Evolutionary conservation across 2,113 vertebrate species (phyloP), one percentile per base, ranked within the genome.

Genomic region (Empidonax alnorum): DNA sequence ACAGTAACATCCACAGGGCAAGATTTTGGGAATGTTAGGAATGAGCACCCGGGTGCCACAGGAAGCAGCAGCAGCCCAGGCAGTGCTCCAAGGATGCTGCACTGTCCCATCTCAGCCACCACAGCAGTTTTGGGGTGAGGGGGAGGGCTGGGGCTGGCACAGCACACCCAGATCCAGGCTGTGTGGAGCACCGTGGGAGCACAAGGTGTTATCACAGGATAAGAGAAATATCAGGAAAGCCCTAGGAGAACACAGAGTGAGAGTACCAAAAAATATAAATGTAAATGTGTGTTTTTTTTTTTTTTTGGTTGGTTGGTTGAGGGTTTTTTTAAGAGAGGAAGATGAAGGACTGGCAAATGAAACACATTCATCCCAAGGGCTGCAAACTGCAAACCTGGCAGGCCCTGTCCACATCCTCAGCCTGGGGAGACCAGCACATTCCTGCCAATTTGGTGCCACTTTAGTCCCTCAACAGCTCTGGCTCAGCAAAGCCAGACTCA

Each of bases 11-110:
- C 12, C 56, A 12, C 6, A 17, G 62, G 50, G 65, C 31, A 46
- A 28, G 44, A 9, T 14, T 71, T 46, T 7, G 74, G 87, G 35
- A 39, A 28, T 6, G 24, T 7, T 4, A 12, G n/a, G 75, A 63
- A 53, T 0, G 2, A 85, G 12, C 25, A 21, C 9, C 12, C 0
- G 1, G 61, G 55, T 31, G 5, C 47, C 2, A 0, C 35, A n/a
- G 8, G 31, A 52, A 94, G 78, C 56, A n/a, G 71, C 41, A 2
- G 7, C 44, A 19, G 12, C 58, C 23, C 88, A 11, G 31, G 75
- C 52, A 23, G 47, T 1, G 56, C 56, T 63, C 82, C 58, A 24
- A 18, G 79, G 86, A 15, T 39, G 65, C 59, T 74, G 61, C 37
- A 9, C 20, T 3, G 3, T 20, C 49, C 84, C 80, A 50, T 10